Percentiles rank a stretch among this genome's conserved stretches.
phyloP scores from a whole-genome alignment of 2,888 invertebrate genomes.

The Dolichomitus sp. region DNA sequence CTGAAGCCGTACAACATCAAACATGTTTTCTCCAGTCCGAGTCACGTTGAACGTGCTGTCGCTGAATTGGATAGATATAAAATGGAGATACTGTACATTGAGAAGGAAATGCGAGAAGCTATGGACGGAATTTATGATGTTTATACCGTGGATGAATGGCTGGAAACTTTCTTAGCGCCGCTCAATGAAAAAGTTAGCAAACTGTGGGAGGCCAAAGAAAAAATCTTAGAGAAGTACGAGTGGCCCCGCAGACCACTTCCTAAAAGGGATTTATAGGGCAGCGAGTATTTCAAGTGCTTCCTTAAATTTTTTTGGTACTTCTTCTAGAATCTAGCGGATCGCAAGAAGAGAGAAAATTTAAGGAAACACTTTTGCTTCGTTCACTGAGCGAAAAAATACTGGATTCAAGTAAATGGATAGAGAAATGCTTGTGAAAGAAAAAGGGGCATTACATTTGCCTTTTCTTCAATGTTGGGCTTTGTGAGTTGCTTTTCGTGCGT shows the following conservation, averaged over 20 bases:
- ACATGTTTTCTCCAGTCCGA: constrained; percentile 87
- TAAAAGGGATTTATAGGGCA: constrained; percentile 56
- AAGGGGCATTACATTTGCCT: no score
- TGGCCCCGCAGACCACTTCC: constrained; percentile 88
- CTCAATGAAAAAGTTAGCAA: constrained; percentile 83
- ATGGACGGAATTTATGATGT: constrained; percentile 86
- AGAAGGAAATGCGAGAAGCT: constrained; percentile 84
- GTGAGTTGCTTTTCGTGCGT: no score
- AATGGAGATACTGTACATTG: constrained; percentile 85
- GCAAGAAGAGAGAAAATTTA: no score
- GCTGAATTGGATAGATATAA: constrained; percentile 84
- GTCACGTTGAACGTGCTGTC: constrained; percentile 86
- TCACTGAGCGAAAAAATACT: no score
- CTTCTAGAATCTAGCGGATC: no score
- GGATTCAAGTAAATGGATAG: no score
- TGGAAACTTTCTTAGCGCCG: constrained; percentile 85
- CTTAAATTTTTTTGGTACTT: neutral
- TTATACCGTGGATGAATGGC: constrained; percentile 86
- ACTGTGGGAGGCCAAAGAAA: constrained; percentile 85
- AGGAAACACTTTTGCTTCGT: no score
- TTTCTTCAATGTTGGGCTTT: no score
- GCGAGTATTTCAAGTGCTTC: neutral
- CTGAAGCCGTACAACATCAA: constrained; percentile 87
- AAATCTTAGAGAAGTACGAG: constrained; percentile 85
- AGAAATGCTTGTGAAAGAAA: no score